These are phyloP conservation scores for Ectropis grisescens DNA, from an alignment of 1,140 invertebrate genomes.

Conservation along the genomic window DNA sequence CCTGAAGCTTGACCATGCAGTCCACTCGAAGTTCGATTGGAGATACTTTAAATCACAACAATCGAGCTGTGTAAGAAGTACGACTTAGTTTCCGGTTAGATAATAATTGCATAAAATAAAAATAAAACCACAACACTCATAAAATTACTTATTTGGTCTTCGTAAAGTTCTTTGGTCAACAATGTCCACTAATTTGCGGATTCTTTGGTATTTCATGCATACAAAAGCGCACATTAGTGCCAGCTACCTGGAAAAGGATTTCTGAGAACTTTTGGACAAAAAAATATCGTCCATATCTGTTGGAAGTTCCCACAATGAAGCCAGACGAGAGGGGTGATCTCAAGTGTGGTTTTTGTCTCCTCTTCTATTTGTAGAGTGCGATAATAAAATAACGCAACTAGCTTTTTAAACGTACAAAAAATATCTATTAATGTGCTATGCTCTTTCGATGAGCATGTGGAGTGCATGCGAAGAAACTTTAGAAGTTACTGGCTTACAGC, in stretches of 20 bases:
- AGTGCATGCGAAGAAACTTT: too few species aligned
- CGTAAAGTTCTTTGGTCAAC: background rate
- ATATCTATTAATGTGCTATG: too few species aligned
- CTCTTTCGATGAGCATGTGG: too few species aligned
- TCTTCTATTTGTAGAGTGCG: constrained; percentile 41
- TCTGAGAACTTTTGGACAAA: constrained; percentile 43
- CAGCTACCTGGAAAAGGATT: constrained; percentile 41
- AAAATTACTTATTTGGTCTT: too few species aligned
- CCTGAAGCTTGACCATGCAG: too few species aligned
- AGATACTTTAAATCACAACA: too few species aligned
- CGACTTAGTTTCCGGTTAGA: too few species aligned
- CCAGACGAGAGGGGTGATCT: constrained; percentile 42
- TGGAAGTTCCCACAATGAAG: constrained; percentile 53
- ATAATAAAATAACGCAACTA: constrained; percentile 38
- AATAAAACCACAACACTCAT: too few species aligned
- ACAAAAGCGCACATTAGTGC: constrained; percentile 26
- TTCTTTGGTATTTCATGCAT: constrained; percentile 6
- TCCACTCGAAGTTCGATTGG: too few species aligned
- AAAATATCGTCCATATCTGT: constrained; percentile 36
- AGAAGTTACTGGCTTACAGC: too few species aligned
- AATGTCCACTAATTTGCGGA: background rate
- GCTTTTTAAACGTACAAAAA: constrained; percentile 5
- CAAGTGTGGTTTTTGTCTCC: constrained; percentile 56
- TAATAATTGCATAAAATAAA: too few species aligned
- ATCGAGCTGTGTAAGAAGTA: too few species aligned